Conservation (phyloP, 1,140 invertebrate genomes). For the Cotesia chilonis region DNA sequence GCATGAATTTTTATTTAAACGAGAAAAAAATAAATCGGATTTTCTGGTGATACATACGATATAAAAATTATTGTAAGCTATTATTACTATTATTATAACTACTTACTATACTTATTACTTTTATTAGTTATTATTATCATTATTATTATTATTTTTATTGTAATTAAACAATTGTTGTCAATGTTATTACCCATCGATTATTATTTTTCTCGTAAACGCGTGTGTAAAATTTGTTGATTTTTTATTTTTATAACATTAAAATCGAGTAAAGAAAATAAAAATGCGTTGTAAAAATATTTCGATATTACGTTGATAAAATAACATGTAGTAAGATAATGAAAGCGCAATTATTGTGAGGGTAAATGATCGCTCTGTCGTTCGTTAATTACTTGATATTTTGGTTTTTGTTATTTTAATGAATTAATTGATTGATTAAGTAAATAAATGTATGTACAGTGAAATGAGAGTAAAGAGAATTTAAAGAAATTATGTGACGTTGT, state of each 20-base stretch:
- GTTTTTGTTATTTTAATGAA: slow-evolving; percentile 58
- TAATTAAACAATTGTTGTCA: slow-evolving; percentile 30
- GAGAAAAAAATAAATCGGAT: slow-evolving; percentile 27
- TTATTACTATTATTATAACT: neutral
- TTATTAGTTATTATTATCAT: slow-evolving; percentile 1
- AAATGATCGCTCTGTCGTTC: slow-evolving; percentile 37
- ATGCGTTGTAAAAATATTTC: neutral
- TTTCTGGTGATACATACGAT: slow-evolving; percentile 21
- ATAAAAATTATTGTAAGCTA: slow-evolving; percentile 19
- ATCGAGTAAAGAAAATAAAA: neutral
- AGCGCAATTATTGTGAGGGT: slow-evolving; percentile 18
- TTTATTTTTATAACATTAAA: slow-evolving; percentile 6
- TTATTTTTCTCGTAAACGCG: slow-evolving; percentile 19
- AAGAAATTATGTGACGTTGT: slow-evolving; percentile 39
- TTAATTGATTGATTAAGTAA: too few species aligned
- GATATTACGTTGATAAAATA: neutral
- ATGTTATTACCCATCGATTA: slow-evolving; percentile 27
- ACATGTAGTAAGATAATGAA: neutral
- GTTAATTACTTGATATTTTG: slow-evolving; percentile 48
- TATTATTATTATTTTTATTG: slow-evolving; percentile 25
- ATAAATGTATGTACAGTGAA: slow-evolving; percentile 41
- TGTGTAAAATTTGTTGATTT: slow-evolving; percentile 4
- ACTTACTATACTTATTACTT: neutral
- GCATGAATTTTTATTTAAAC: neutral
- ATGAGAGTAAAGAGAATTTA: slow-evolving; percentile 27